A percentile compares a stretch with the other conserved stretches of the same genome.
phyloP scores from a whole-genome alignment of 1,140 invertebrate species.

The Notospermus geniculatus region DNA sequence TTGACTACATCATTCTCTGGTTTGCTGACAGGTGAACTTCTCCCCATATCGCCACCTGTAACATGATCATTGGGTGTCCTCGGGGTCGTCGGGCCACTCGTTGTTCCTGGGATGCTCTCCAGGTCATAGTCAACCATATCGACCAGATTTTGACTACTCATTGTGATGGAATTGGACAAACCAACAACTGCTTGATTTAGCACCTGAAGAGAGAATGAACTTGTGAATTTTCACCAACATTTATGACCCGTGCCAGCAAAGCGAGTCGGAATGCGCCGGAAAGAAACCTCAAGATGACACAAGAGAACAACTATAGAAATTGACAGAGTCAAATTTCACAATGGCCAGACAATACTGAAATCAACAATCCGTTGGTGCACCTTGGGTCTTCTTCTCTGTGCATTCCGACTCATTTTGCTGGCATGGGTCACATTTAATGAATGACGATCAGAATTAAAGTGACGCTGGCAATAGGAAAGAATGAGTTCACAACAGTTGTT shows the following conservation, averaged over 20 bases:
- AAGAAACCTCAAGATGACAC: too few species aligned
- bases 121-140: not conserved
- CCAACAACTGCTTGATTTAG: slow-evolving; percentile 56
- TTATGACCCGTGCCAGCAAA: too few species aligned
- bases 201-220: slow-evolving; percentile 41
- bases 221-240: not conserved
- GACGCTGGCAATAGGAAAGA: too few species aligned
- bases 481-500: too few species aligned
- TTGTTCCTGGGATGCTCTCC: not conserved
- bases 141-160: not conserved
- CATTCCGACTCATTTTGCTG: too few species aligned
- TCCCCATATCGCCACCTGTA: not conserved
- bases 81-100: slow-evolving; percentile 24
- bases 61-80: not conserved
- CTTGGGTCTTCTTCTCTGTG: too few species aligned
- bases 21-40: slow-evolving; percentile 11
- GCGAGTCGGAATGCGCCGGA: too few species aligned
- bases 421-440: too few species aligned
- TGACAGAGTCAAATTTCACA: too few species aligned
- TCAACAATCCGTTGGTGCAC: too few species aligned
- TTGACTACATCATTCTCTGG: slow-evolving; percentile 50
- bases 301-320: too few species aligned
- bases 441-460: slow-evolving; percentile 5
- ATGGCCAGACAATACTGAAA: too few species aligned
- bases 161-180: slow-evolving; percentile 23